Evolutionary conservation across 2,888 invertebrate genomes (phyloP).

Genomic region (Agrilus mali): DNA sequence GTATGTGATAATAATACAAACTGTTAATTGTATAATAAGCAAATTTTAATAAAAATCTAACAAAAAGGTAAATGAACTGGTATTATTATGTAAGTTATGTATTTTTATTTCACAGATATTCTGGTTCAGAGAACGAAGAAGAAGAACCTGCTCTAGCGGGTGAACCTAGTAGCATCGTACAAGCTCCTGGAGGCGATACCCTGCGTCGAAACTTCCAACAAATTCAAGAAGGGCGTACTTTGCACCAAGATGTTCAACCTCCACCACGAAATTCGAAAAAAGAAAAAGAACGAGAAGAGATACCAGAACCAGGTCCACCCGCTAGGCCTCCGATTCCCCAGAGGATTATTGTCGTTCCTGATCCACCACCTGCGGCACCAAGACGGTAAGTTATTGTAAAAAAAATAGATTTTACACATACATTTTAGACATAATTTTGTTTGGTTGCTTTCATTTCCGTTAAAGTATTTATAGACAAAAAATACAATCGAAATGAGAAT

Average conservation of each 20-base stretch:
- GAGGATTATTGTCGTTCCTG: constrained; percentile 83
- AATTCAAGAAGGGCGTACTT: constrained; percentile 73
- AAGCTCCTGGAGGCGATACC: constrained; percentile 84
- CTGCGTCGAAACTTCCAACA: constrained; percentile 95
- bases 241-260: constrained; percentile 45
- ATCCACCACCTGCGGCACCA: constrained; percentile 47
- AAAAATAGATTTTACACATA: neutral
- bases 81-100: neutral
- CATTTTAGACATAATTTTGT: neutral
- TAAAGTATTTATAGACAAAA: too few species aligned
- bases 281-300: constrained; percentile 44
- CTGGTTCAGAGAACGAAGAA: constrained; percentile 95
- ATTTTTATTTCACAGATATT: constrained; percentile 48
- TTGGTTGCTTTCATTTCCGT: constrained; percentile 1
- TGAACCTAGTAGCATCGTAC: constrained; percentile 90
- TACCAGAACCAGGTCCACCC: constrained; percentile 76
- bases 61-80: too few species aligned
- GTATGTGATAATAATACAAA: constrained; percentile 17
- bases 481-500: too few species aligned
- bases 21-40: too few species aligned
- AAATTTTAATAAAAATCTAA: too few species aligned
- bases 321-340: constrained; percentile 82
- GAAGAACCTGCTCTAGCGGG: constrained; percentile 85
- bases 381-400: constrained; percentile 41
- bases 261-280: constrained; percentile 35